Percentiles rank a stretch among this genome's conserved stretches.
phyloP scores from a whole-genome alignment of 1,140 invertebrate species.

The Pogonomyrmex barbatus region DNA sequence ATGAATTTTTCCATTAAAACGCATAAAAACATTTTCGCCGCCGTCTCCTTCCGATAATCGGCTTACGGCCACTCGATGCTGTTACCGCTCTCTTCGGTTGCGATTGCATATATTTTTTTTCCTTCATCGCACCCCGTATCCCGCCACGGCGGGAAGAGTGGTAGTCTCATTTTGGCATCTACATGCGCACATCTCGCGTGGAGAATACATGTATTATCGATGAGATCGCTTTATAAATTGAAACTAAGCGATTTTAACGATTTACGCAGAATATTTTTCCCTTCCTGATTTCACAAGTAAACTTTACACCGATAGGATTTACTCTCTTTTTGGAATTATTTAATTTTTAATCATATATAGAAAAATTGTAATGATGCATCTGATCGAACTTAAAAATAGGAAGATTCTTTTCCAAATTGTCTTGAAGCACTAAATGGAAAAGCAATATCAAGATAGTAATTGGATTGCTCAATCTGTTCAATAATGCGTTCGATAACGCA shows the following conservation, averaged over 20 bases:
- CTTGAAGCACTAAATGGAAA: not conserved
- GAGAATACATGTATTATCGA: slow-evolving; percentile 6
- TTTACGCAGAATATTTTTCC: slow-evolving; percentile 5
- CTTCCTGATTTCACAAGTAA: not conserved
- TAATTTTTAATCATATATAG: not conserved
- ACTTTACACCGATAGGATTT: not conserved
- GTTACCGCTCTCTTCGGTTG: slow-evolving; percentile 46
- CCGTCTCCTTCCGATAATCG: slow-evolving; percentile 65
- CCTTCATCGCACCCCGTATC: slow-evolving; percentile 10
- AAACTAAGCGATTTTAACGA: slow-evolving; percentile 14
- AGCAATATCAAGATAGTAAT: not conserved
- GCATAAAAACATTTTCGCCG: slow-evolving; percentile 64
- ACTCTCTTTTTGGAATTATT: not conserved
- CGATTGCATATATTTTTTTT: slow-evolving; percentile 35
- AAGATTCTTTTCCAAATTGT: not conserved
- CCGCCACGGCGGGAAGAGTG: slow-evolving; percentile 6
- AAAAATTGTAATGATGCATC: not conserved
- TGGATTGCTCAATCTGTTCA: not conserved
- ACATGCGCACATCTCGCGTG: not conserved
- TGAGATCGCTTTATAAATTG: slow-evolving; percentile 15
- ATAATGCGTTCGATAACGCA: too few species aligned
- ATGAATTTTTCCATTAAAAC: slow-evolving; percentile 67
- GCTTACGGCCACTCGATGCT: slow-evolving; percentile 62
- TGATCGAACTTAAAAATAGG: not conserved
- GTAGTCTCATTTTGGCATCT: slow-evolving; percentile 6